Evolutionary conservation across 2,888 invertebrate species (phyloP).

Genomic region (Torymus auratus): DNA sequence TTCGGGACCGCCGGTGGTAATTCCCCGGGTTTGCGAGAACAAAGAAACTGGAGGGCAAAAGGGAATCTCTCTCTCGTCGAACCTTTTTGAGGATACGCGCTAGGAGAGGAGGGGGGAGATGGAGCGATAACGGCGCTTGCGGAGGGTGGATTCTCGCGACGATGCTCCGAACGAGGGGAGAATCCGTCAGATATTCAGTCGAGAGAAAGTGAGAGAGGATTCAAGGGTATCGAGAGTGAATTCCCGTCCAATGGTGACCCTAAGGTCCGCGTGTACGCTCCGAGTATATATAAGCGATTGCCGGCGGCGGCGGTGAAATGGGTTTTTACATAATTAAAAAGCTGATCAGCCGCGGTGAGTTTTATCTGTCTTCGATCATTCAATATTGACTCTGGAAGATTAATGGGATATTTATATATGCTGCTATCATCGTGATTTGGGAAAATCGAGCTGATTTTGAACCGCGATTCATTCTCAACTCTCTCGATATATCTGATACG

Average conservation of each 20-base stretch:
- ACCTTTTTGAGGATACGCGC: constrained; percentile 18
- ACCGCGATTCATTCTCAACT: too few relatives aligned
- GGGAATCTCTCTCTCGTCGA: constrained; percentile 5
- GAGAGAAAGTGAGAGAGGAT: constrained; percentile 1
- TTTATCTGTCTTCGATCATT: too few relatives aligned
- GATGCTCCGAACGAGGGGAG: constrained; percentile 61
- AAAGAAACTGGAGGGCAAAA: constrained; percentile 49
- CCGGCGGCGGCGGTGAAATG: too few relatives aligned
- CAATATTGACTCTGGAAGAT: too few relatives aligned
- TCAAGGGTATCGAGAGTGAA: constrained; percentile 22
- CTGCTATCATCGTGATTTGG: too few relatives aligned
- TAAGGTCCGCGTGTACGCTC: too few relatives aligned
- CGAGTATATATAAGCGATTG: too few relatives aligned
- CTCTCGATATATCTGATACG: too few relatives aligned
- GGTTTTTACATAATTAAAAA: too few relatives aligned
- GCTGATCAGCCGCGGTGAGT: too few relatives aligned
- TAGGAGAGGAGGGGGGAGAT: not conserved
- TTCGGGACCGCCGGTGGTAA: constrained; percentile 19
- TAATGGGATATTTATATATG: too few relatives aligned
- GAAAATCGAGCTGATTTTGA: too few relatives aligned
- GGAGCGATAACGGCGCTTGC: not conserved
- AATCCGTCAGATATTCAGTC: constrained; percentile 58
- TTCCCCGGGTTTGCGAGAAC: constrained; percentile 24
- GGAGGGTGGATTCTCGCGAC: constrained; percentile 58
- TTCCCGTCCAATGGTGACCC: not conserved